phyloP scores from a whole-genome alignment of 2,113 vertebrate genomes.

The Labeo catla region DNA sequence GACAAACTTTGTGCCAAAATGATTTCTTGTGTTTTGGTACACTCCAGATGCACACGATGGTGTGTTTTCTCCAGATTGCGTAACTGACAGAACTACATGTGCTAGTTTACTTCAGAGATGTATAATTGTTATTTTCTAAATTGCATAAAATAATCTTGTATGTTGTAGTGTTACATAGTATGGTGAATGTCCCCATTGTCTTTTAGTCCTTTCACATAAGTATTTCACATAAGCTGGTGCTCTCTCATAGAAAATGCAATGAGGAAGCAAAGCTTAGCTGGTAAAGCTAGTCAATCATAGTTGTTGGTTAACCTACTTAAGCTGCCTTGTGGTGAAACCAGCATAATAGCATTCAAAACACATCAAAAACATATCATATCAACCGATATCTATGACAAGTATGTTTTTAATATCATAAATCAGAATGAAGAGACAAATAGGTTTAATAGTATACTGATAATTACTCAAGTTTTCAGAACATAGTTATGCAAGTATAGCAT shows the following conservation, averaged over 20 bases:
- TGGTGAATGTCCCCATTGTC: neutral
- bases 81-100: neutral
- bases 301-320: neutral
- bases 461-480: too few species aligned
- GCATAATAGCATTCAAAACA: neutral
- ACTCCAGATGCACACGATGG: neutral
- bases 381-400: too few species aligned
- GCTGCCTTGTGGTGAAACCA: neutral
- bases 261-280: neutral
- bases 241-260: neutral
- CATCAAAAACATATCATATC: neutral
- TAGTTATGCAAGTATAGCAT: neutral
- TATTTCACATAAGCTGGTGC: neutral
- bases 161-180: neutral
- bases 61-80: neutral
- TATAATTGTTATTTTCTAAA: neutral
- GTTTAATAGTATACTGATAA: too few species aligned
- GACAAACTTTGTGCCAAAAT: neutral
- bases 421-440: too few species aligned
- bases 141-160: neutral
- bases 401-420: too few species aligned
- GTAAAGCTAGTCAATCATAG: neutral
- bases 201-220: neutral
- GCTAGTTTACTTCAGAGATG: neutral
- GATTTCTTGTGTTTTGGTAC: neutral